Conservation (phyloP, 2,113 vertebrate species). For the Bos javanicus region DNA sequence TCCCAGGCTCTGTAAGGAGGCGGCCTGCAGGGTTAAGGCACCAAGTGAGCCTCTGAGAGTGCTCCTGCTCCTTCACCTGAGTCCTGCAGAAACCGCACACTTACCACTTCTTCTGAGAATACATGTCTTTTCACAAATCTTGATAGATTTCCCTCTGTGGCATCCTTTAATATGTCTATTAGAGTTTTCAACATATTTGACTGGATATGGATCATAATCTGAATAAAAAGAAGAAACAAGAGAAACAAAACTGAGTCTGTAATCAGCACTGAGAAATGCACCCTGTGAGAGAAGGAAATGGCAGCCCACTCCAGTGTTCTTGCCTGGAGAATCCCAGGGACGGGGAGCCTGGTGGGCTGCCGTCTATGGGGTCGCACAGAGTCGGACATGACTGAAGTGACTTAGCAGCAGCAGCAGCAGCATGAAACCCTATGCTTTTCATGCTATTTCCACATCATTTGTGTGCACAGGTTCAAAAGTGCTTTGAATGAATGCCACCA, state of each 20-base stretch:
- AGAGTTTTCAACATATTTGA: slow-evolving; percentile 79
- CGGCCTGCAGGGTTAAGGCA: neutral
- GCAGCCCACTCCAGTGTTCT: too few species aligned
- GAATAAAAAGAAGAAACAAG: slow-evolving; percentile 57
- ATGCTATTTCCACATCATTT: neutral
- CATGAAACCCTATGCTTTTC: neutral
- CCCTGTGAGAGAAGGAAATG: neutral
- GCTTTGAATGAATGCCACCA: neutral
- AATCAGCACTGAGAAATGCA: neutral
- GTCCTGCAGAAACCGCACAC: slow-evolving; percentile 52
- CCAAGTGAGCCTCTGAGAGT: neutral
- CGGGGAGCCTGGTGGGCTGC: too few species aligned
- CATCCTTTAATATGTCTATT: slow-evolving; percentile 79
- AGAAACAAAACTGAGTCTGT: neutral
- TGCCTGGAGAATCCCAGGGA: too few species aligned
- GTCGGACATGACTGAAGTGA: neutral
- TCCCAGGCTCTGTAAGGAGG: neutral
- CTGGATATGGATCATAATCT: slow-evolving; percentile 85
- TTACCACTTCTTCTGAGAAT: slow-evolving; percentile 91
- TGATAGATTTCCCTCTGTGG: slow-evolving; percentile 71
- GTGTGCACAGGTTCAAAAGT: neutral
- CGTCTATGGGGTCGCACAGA: too few species aligned
- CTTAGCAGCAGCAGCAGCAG: neutral
- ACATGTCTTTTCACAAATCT: slow-evolving; percentile 85
- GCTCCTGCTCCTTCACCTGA: neutral